A percentile compares a stretch with the other conserved stretches of the same genome.
These are phyloP conservation scores for Oasisia sp. DNA, from an alignment of 2,888 invertebrate species.

Conservation along the genomic window DNA sequence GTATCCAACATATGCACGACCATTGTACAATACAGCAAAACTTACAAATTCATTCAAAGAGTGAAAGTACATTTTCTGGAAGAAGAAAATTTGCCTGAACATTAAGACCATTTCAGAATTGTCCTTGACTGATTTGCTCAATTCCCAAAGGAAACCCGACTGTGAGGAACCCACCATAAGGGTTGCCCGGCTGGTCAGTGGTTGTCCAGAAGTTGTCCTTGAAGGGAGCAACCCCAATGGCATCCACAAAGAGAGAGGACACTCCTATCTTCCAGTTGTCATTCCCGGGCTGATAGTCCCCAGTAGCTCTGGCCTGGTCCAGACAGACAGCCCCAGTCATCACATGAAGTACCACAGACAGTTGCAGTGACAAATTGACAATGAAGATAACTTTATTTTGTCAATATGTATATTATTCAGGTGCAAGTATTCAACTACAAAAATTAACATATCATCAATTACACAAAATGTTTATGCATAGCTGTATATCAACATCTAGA, in stretches of 20 bases:
- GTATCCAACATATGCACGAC: too few species aligned
- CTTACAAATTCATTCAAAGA: too few species aligned
- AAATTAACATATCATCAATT: too few species aligned
- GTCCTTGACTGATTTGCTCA: neutral
- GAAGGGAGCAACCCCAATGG: constrained; percentile 53
- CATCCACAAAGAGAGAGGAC: constrained; percentile 52
- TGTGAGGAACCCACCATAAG: constrained; percentile 41
- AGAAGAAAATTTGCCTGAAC: too few species aligned
- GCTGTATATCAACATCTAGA: too few species aligned
- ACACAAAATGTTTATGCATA: too few species aligned
- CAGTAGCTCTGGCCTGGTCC: constrained; percentile 50
- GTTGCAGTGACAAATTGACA: too few species aligned
- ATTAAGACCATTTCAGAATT: neutral
- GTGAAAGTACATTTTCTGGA: too few species aligned
- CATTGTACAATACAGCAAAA: too few species aligned
- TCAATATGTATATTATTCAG: too few species aligned
- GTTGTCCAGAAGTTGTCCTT: constrained; percentile 60
- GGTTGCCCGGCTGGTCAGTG: constrained; percentile 50
- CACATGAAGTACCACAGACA: neutral
- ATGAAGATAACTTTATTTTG: too few species aligned
- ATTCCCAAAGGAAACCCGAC: neutral
- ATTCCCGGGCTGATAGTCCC: constrained; percentile 49
- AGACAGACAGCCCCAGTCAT: neutral
- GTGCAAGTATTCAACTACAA: too few species aligned
- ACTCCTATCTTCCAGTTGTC: constrained; percentile 56